Percentiles rank a stretch among this genome's conserved stretches.
These are phyloP conservation scores for Zaprionus kolodkinae DNA, from an alignment of 1,140 invertebrate species.

Conservation along the genomic window DNA sequence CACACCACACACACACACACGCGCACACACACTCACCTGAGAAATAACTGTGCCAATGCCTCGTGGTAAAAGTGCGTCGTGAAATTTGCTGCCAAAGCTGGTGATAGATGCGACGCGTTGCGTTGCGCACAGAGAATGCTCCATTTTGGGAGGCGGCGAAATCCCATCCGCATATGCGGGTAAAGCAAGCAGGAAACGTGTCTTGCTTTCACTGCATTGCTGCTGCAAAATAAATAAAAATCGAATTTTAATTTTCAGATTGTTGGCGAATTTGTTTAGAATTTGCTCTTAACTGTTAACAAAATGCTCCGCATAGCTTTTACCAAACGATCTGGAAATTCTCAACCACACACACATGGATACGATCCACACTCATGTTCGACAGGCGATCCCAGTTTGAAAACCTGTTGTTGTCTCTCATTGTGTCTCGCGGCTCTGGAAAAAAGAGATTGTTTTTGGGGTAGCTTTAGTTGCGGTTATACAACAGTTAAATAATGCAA, in stretches of 20 bases:
- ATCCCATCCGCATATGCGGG: conserved; percentile 24
- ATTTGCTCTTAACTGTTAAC: conserved; percentile 35
- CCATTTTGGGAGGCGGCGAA: conserved; percentile 36
- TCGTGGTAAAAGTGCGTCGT: conserved; percentile 67
- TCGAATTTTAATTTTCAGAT: conserved; percentile 3
- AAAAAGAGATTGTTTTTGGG: conserved; percentile 27
- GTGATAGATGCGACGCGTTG: conserved; percentile 15
- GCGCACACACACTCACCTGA: background rate
- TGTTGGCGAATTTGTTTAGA: conserved; percentile 12
- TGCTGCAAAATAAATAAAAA: conserved; percentile 3
- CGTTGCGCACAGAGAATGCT: conserved; percentile 51
- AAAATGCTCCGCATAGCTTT: conserved; percentile 3
- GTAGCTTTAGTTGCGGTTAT: conserved; percentile 55
- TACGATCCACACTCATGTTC: background rate
- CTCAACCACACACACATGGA: background rate
- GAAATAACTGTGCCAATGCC: conserved; percentile 33
- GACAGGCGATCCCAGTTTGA: background rate
- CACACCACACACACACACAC: background rate
- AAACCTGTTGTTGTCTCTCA: conserved; percentile 38
- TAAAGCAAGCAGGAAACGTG: conserved; percentile 1
- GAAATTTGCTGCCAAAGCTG: conserved; percentile 27
- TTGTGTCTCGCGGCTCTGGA: background rate
- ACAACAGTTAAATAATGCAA: conserved; percentile 70
- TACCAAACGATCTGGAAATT: conserved; percentile 6
- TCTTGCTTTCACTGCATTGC: conserved; percentile 64